Conservation (phyloP, 2,113 vertebrate species). For the Clarias batrachus region DNA sequence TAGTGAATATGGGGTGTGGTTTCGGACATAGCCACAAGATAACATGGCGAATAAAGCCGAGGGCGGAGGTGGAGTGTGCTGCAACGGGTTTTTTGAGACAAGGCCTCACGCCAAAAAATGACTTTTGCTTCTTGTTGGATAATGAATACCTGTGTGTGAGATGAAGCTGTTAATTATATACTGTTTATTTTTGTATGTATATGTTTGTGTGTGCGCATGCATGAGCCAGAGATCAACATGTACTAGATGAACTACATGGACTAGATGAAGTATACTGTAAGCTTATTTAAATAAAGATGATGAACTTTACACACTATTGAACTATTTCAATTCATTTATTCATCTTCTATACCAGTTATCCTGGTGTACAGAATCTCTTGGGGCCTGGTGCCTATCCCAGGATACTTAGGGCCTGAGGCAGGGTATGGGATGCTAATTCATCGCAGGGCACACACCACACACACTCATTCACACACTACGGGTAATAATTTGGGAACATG, state of each 20-base stretch:
- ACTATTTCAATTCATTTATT: neutral
- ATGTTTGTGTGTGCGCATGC: neutral
- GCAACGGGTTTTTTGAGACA: slow-evolving; percentile 8
- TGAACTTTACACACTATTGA: neutral
- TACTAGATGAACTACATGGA: neutral
- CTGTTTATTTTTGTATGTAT: neutral
- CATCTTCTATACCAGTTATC: too few relatives aligned
- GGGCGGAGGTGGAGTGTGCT: neutral
- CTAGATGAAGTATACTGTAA: neutral
- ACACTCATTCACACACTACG: too few relatives aligned
- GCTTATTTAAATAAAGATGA: neutral
- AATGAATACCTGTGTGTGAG: neutral
- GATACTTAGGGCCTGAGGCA: too few relatives aligned
- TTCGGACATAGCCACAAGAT: slow-evolving; percentile 21
- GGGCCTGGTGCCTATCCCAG: too few relatives aligned
- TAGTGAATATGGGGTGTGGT: slow-evolving; percentile 35
- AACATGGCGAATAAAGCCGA: slow-evolving; percentile 6
- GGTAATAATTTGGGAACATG: too few relatives aligned
- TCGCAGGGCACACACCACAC: too few relatives aligned
- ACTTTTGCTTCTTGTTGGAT: neutral
- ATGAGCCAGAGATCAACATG: neutral
- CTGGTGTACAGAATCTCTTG: too few relatives aligned
- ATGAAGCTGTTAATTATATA: neutral
- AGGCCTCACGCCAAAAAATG: neutral
- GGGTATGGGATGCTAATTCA: too few relatives aligned